A percentile compares a stretch with the other conserved stretches of the same genome.
phyloP scores from a whole-genome alignment of 1,140 invertebrate species.

The Stratiolaelaps scimitus region DNA sequence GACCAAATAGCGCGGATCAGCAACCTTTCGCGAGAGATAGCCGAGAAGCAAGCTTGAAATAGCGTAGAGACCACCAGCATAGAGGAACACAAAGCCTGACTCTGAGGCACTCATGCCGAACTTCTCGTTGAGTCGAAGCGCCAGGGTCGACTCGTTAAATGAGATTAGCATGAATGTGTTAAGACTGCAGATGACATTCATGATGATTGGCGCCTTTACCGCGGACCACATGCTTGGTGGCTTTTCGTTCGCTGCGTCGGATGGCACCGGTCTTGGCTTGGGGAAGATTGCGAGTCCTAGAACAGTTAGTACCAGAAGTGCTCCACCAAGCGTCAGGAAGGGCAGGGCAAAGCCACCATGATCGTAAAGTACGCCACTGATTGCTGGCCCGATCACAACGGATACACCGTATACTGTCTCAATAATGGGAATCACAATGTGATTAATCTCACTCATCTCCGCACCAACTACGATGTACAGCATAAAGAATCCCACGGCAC shows the following conservation, averaged over 20 bases:
- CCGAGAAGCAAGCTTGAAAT: constrained; percentile 2
- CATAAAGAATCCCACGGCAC: constrained; percentile 22
- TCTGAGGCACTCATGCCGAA: constrained; percentile 12
- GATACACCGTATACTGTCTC: constrained; percentile 8
- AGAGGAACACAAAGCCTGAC: constrained; percentile 6
- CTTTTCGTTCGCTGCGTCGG: not conserved
- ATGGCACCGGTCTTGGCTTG: not conserved
- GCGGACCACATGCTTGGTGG: not conserved
- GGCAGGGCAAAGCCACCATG: constrained; percentile 2
- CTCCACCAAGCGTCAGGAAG: not conserved
- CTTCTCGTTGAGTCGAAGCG: constrained; percentile 4
- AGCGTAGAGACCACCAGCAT: constrained; percentile 2
- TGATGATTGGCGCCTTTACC: not conserved
- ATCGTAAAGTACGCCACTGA: constrained; percentile 17
- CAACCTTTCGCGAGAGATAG: not conserved
- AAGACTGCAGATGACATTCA: constrained; percentile 4
- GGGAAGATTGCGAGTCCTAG: not conserved
- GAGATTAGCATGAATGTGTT: constrained; percentile 3
- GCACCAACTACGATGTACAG: not conserved
- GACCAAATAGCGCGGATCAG: not conserved
- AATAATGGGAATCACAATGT: constrained; percentile 6
- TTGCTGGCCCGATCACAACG: not conserved
- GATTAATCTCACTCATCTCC: constrained; percentile 17
- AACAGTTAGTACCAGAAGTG: not conserved
- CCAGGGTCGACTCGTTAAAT: constrained; percentile 13